Evolutionary conservation across 2,888 invertebrate species (phyloP).

Genomic region (Agriotes lineatus): DNA sequence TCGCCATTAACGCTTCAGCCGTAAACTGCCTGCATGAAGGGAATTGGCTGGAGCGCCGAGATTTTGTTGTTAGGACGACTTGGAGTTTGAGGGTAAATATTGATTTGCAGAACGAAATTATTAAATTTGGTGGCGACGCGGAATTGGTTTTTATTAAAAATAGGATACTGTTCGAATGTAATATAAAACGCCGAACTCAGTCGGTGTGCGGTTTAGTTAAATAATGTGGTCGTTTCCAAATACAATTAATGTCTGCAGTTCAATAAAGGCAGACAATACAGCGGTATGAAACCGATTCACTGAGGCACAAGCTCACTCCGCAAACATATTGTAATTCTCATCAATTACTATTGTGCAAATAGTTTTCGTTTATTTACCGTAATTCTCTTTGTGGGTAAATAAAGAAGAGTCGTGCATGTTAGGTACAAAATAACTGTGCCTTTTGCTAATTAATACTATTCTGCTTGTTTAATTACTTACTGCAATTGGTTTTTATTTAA

Average conservation of each 20-base stretch:
- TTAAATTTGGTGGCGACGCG: too few relatives aligned
- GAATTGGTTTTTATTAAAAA: too few relatives aligned
- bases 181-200: too few relatives aligned
- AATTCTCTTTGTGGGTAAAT: conserved; percentile 16
- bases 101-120: too few relatives aligned
- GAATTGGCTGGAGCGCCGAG: background rate
- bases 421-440: background rate
- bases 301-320: conserved; percentile 22
- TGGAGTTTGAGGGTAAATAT: too few relatives aligned
- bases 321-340: conserved; percentile 30
- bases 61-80: too few relatives aligned
- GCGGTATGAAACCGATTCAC: conserved; percentile 29
- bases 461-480: too few relatives aligned
- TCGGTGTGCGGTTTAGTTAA: conserved; percentile 9
- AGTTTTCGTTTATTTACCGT: conserved; percentile 31
- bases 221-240: conserved; percentile 15
- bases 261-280: conserved; percentile 31
- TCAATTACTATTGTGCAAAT: conserved; percentile 24
- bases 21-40: conserved; percentile 4
- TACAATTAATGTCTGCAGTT: conserved; percentile 31
- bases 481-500: too few relatives aligned
- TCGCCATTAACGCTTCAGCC: conserved; percentile 9
- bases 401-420: background rate
- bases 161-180: too few relatives aligned
- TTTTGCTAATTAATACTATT: background rate